A percentile compares a stretch with the other conserved stretches of the same genome.
Conservation (phyloP, 2,797 vertebrate species). For the Spinibarbus caldwelli region DNA sequence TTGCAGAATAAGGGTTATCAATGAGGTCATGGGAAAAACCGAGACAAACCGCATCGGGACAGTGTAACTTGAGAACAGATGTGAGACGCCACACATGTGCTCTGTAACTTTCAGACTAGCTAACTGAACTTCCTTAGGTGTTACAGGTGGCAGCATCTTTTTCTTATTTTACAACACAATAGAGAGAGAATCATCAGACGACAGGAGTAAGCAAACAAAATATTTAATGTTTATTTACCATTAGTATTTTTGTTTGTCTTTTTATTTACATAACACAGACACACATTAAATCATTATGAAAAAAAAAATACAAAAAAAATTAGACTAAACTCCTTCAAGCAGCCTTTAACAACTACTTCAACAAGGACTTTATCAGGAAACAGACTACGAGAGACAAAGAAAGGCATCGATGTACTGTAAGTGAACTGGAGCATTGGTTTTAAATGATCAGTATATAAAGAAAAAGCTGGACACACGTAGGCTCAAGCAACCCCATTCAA, state of each 20-base stretch:
- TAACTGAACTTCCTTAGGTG: not conserved
- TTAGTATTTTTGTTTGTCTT: slow-evolving; percentile 80
- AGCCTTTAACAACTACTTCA: slow-evolving; percentile 26
- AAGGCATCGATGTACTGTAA: slow-evolving; percentile 11
- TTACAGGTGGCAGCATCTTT: not conserved
- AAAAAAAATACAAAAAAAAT: slow-evolving; percentile 40
- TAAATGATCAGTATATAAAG: slow-evolving; percentile 47
- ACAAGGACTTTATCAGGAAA: slow-evolving; percentile 6
- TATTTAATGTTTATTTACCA: slow-evolving; percentile 80
- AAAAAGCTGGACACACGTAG: slow-evolving; percentile 40
- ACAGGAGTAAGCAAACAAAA: slow-evolving; percentile 76
- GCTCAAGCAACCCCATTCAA: slow-evolving; percentile 46
- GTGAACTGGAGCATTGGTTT: slow-evolving; percentile 30
- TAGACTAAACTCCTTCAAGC: slow-evolving; percentile 35
- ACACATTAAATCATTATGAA: slow-evolving; percentile 69
- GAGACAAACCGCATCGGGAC: not conserved
- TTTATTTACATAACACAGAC: slow-evolving; percentile 75
- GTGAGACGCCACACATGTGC: not conserved
- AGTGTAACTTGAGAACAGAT: slow-evolving; percentile 18
- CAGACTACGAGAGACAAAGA: not conserved
- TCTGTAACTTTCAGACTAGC: slow-evolving; percentile 13
- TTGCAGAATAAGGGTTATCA: not conserved
- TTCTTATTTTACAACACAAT: not conserved
- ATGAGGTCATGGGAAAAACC: slow-evolving; percentile 23
- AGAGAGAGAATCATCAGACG: slow-evolving; percentile 10